phyloP scores from a whole-genome alignment of 1,140 invertebrate genomes.

The Eumeta japonica region DNA sequence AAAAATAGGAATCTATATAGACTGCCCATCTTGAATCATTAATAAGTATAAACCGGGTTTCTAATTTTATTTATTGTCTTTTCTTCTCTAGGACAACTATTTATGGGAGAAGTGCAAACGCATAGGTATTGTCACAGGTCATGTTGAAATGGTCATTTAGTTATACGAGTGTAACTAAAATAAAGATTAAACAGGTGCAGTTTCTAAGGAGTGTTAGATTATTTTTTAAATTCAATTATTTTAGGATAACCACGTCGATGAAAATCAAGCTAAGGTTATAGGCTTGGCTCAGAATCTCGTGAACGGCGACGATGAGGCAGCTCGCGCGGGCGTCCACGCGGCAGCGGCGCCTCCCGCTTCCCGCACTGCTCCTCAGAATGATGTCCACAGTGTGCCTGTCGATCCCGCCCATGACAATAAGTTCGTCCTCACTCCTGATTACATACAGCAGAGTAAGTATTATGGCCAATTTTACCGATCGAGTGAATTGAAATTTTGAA shows the following conservation, averaged over 20 bases:
- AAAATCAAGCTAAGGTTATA: conserved; percentile 36
- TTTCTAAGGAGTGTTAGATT: neutral
- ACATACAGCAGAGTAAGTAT: conserved; percentile 82
- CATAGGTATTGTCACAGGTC: no score
- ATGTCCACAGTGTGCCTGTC: conserved; percentile 38
- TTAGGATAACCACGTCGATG: conserved; percentile 36
- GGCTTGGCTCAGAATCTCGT: conserved; percentile 36
- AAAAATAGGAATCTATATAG: no score
- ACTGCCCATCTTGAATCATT: no score
- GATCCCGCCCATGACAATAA: conserved; percentile 62
- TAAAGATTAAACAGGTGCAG: no score
- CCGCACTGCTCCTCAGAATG: conserved; percentile 42
- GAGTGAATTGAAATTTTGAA: no score
- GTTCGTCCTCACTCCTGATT: conserved; percentile 83
- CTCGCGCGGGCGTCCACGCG: conserved; percentile 29
- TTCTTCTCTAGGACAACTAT: no score
- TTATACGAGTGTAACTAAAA: no score
- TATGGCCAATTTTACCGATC: no score
- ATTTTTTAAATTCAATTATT: conserved; percentile 13
- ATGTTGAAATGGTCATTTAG: no score
- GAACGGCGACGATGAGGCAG: conserved; percentile 44
- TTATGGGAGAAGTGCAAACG: no score
- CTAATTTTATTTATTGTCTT: no score
- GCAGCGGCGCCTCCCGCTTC: conserved; percentile 42
- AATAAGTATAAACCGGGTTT: no score